Evolutionary conservation across 2,113 vertebrate genomes (phyloP).

Genomic region (Dolichallabes microphthalmus): DNA sequence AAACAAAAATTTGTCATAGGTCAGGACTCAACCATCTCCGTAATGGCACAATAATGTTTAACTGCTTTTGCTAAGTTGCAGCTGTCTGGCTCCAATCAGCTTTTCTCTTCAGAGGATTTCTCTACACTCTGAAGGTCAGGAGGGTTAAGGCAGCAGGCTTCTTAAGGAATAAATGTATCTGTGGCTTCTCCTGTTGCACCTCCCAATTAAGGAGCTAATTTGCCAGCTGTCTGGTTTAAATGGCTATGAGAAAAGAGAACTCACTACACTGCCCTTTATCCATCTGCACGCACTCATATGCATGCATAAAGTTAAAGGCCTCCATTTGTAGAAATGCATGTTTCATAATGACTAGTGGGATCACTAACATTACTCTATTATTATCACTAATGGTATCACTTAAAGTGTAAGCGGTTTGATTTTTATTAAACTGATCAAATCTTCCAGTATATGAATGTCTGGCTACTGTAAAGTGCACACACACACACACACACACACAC

Average conservation of each 20-base stretch:
- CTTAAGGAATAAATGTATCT: slow-evolving; percentile 15
- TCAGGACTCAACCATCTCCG: not conserved
- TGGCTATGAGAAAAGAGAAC: slow-evolving; percentile 13
- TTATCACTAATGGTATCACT: not conserved
- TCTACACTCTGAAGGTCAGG: slow-evolving; percentile 26
- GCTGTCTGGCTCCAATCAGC: slow-evolving; percentile 14
- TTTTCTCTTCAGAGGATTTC: slow-evolving; percentile 23
- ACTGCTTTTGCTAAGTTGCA: slow-evolving; percentile 8
- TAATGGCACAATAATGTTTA: not conserved
- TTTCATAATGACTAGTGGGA: not conserved
- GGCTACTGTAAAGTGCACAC: slow-evolving; percentile 20
- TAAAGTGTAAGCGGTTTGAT: not conserved
- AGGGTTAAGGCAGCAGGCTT: slow-evolving; percentile 8
- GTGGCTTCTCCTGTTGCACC: slow-evolving; percentile 29
- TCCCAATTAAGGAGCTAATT: slow-evolving; percentile 48
- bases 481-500: not conserved
- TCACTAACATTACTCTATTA: not conserved
- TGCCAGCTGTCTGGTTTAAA: slow-evolving; percentile 8
- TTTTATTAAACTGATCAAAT: not conserved
- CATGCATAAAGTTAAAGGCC: not conserved
- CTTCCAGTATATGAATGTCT: slow-evolving; percentile 1
- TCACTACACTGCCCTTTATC: not conserved
- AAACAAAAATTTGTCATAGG: not conserved
- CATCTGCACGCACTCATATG: not conserved
- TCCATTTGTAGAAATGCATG: not conserved